Base-by-base conservation (phyloP, 2,888 invertebrate genomes). In the Tiphia femorata region DNA sequence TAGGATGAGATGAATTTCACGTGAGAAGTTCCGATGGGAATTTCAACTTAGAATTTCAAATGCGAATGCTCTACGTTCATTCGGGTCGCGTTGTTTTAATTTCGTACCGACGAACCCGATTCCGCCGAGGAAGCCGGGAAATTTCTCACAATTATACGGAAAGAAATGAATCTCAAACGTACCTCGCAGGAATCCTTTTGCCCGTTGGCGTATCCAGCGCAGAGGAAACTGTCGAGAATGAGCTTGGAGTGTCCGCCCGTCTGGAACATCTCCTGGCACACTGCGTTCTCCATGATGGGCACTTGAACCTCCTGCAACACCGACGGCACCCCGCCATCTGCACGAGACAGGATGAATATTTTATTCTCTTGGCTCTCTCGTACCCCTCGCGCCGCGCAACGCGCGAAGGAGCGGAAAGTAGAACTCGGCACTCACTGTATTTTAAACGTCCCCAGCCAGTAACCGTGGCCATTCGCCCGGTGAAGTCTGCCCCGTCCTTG, bases 181-280 rank as follows among this genome's bases (percentile, higher is more conserved):
- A 95, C 96, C 88, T 96, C 96, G 80, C 96, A 96, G 6, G 96
- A 95, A 79, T 96, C 96, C 81, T 94, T 94, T 78, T 94, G 92
- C 0, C 96, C 96, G 70, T 93, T 93, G 29, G 95, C 93, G 80
- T 96, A 96, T 27, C 96, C 96, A 0, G 96, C 96, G 75, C 96
- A 96, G 20, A 96, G 87, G 85, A 96, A 96, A 27, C 95, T 95
- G 62, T 89, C 90, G 23, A 94, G 86, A 60, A 96, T 96, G 75
- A 91, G 89, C 84, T 96, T 96, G 0, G 91, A 88, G 79, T 96
- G 96, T 0, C 95, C 95, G 1, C 94, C 95, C 0, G 94, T 93
- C 71, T 92, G 89, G 87, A 96, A 96, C 96, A 96, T 96, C 81
- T 95, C 93, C 81, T 96, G 96, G 80, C 96, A 96, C 8, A 95